Conservation (phyloP, 2,113 vertebrate genomes). For the Pipa parva region DNA sequence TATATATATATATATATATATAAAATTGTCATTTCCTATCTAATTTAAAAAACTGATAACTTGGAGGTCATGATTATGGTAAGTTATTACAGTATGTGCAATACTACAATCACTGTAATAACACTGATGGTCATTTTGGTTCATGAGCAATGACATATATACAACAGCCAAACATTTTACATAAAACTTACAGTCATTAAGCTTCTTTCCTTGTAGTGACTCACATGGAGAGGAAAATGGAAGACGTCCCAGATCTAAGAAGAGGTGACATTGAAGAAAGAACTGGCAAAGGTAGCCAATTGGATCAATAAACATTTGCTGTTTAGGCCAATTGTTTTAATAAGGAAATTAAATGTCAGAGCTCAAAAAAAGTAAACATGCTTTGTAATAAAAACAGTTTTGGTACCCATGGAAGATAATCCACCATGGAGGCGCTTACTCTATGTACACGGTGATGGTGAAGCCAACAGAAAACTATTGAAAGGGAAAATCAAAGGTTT, state of each 20-base stretch:
- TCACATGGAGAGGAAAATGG: neutral
- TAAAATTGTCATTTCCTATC: too few relatives aligned
- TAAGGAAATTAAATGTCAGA: slow-evolving; percentile 12
- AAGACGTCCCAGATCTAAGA: neutral
- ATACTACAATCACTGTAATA: too few relatives aligned
- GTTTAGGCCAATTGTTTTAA: slow-evolving; percentile 9
- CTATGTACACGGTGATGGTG: too few relatives aligned
- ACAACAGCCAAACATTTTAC: neutral
- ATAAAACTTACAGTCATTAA: too few relatives aligned
- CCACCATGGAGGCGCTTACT: neutral
- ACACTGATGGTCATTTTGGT: too few relatives aligned
- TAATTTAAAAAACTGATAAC: too few relatives aligned
- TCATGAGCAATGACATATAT: neutral
- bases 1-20: too few relatives aligned
- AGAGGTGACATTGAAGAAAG: slow-evolving; percentile 28
- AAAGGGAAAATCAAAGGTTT: too few relatives aligned
- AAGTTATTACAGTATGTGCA: too few relatives aligned
- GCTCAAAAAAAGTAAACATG: slow-evolving; percentile 4
- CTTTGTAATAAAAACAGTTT: neutral
- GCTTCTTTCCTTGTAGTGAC: neutral
- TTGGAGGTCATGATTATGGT: too few relatives aligned
- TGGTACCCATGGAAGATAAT: neutral
- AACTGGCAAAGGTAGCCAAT: neutral
- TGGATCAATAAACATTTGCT: slow-evolving; percentile 1
- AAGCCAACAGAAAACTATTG: too few relatives aligned